Conservation (phyloP, 2,888 invertebrate species). For the Eremobia ochroleuca region DNA sequence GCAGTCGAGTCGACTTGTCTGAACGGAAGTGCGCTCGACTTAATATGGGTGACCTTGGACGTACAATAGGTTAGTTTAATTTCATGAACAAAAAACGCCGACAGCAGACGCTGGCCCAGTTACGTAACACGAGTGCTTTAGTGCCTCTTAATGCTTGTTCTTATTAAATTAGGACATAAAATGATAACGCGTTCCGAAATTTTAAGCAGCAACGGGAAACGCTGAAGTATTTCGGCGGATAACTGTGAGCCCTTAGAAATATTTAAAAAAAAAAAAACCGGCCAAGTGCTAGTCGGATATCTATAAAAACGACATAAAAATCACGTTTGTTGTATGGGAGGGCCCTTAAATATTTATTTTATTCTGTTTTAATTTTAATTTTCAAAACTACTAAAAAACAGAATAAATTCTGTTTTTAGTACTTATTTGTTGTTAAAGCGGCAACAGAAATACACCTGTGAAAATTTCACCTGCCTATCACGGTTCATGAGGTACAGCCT, state of each 20-base stretch:
- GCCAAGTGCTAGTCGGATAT: too few relatives aligned
- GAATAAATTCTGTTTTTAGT: too few relatives aligned
- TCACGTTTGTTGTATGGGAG: too few relatives aligned
- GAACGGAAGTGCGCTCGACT: conserved; percentile 83
- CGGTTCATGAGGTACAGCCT: too few relatives aligned
- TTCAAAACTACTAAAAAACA: too few relatives aligned
- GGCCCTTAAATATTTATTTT: too few relatives aligned
- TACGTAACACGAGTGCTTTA: conserved; percentile 72
- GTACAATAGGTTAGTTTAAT: conserved; percentile 80
- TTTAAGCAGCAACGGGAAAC: conserved; percentile 60
- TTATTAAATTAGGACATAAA: conserved; percentile 70
- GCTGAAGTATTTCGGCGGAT: conserved; percentile 44
- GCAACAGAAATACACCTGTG: too few relatives aligned
- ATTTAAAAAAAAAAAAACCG: neutral
- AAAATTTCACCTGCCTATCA: too few relatives aligned
- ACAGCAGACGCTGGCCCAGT: conserved; percentile 75
- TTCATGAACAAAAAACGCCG: conserved; percentile 71
- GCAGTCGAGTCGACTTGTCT: conserved; percentile 57
- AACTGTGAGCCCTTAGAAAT: conserved; percentile 14
- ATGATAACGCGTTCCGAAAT: conserved; percentile 64
- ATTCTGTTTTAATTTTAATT: too few relatives aligned
- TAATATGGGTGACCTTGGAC: conserved; percentile 87
- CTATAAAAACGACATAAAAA: too few relatives aligned
- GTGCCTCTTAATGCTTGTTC: conserved; percentile 60
- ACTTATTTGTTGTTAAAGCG: too few relatives aligned